Conservation (phyloP, 2,113 vertebrate genomes). For the Meles meles region DNA sequence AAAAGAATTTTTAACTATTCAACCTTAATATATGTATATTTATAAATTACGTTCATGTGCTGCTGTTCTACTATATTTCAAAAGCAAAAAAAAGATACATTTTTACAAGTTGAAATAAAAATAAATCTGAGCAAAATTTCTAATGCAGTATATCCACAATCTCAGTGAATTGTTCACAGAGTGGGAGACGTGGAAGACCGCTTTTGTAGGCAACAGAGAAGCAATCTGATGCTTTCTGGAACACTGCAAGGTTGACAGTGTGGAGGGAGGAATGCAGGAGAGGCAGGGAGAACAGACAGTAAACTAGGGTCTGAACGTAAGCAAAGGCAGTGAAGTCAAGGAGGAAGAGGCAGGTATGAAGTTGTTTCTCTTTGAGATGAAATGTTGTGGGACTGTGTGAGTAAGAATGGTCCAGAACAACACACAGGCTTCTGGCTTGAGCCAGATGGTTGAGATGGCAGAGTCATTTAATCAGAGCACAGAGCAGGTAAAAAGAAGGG, state of each 20-base stretch:
- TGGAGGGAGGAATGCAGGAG: not conserved
- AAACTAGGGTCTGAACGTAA: no score
- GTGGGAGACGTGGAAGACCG: not conserved
- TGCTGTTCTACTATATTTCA: not conserved
- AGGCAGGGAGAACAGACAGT: rapidly evolving
- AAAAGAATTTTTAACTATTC: not conserved
- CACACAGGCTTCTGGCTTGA: not conserved
- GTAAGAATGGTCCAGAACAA: not conserved
- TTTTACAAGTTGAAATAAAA: not conserved
- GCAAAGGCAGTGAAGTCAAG: not conserved
- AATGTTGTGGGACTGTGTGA: not conserved
- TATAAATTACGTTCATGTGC: not conserved
- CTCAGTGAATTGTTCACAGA: not conserved
- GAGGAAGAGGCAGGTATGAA: not conserved
- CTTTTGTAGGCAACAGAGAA: not conserved
- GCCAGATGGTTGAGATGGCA: not conserved
- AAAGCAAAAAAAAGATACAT: not conserved
- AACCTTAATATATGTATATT: not conserved
- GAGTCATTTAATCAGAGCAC: not conserved
- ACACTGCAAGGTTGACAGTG: not conserved
- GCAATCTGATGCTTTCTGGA: not conserved
- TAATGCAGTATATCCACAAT: not conserved
- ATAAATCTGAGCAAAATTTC: not conserved
- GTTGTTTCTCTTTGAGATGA: not conserved
- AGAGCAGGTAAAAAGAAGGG: not conserved